These are phyloP conservation scores for Amniataba percoides DNA, from an alignment of 2,797 vertebrate species.

Conservation along the genomic window DNA sequence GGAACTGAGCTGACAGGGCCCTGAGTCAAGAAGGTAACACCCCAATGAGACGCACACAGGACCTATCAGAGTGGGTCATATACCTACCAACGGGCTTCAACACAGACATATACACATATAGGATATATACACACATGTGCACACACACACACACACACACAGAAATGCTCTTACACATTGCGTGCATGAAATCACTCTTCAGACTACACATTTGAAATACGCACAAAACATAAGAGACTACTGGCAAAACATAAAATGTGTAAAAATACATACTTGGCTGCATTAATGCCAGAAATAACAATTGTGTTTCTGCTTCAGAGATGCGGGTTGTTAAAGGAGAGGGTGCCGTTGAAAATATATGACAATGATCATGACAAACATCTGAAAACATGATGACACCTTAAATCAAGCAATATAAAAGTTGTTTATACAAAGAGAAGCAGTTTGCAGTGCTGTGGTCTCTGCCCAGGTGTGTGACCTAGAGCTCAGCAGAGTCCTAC, in stretches of 20 bases:
- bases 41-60: conserved; percentile 57
- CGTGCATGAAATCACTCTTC: neutral
- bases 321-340: neutral
- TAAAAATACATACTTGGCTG: neutral
- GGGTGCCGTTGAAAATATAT: neutral
- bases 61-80: conserved; percentile 62
- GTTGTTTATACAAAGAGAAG: conserved; percentile 34
- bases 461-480: conserved; percentile 83
- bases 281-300: neutral
- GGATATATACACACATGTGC: neutral
- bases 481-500: conserved; percentile 62
- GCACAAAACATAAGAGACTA: neutral
- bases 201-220: neutral
- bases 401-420: conserved; percentile 48
- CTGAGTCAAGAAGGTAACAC: conserved; percentile 65
- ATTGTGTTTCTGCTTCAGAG: neutral
- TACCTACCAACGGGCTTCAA: neutral
- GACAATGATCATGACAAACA: conserved; percentile 8
- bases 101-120: conserved; percentile 3
- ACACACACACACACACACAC: neutral
- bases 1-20: conserved; percentile 64
- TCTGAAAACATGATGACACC: conserved; percentile 11
- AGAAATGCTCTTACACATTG: no score
- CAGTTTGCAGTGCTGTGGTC: conserved; percentile 68
- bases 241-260: neutral